These are phyloP conservation scores for Globodera rostochiensis DNA, from an alignment of 1,140 invertebrate species.

Conservation along the genomic window DNA sequence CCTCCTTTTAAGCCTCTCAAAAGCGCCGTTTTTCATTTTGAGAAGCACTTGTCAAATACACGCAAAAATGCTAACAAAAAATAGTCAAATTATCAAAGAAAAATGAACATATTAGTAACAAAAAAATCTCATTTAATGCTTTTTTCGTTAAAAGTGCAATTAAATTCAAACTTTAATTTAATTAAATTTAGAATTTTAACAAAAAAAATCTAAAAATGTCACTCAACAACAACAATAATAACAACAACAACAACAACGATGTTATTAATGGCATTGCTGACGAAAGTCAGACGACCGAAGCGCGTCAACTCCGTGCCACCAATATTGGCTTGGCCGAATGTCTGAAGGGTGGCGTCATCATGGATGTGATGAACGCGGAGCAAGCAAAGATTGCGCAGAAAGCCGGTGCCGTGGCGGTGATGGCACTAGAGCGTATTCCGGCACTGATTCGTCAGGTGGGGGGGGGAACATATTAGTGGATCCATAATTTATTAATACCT, in stretches of 20 bases:
- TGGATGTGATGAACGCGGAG: conserved; percentile 26
- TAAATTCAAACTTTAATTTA: too few species aligned
- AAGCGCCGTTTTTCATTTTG: too few species aligned
- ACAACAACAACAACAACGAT: neutral
- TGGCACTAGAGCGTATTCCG: conserved; percentile 20
- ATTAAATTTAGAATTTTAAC: too few species aligned
- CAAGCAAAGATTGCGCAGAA: conserved; percentile 21
- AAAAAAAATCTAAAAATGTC: neutral
- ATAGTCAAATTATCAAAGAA: too few species aligned
- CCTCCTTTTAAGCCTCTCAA: too few species aligned
- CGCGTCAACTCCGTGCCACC: neutral
- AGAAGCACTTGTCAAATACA: too few species aligned
- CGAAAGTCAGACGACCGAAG: neutral
- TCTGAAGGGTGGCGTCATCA: conserved; percentile 18
- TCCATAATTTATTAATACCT: neutral
- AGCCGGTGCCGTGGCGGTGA: conserved; percentile 22
- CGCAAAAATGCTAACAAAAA: too few species aligned
- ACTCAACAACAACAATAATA: neutral
- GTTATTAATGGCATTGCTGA: neutral
- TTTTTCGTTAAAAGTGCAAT: too few species aligned
- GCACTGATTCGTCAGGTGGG: conserved; percentile 8
- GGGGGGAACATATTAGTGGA: neutral
- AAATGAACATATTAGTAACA: too few species aligned
- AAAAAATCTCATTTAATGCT: too few species aligned
- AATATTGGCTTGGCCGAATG: conserved; percentile 14